Conservation (phyloP, 1,140 invertebrate genomes). For the Notospermus geniculatus region DNA sequence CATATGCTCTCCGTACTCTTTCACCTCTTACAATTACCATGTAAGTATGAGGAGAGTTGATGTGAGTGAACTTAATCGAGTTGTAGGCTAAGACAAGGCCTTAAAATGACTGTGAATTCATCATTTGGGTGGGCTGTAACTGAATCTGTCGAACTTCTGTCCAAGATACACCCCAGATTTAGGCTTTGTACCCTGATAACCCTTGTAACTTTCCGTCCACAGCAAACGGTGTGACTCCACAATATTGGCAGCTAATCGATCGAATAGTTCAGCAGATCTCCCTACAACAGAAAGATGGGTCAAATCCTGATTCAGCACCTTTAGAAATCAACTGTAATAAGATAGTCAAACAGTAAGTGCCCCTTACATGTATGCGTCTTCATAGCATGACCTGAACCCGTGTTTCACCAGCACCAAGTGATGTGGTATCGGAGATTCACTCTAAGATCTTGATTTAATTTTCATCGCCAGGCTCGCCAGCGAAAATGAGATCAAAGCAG, state of each 20-base stretch:
- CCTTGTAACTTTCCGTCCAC: no score
- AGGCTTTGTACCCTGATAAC: no score
- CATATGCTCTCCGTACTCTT: conserved; percentile 89
- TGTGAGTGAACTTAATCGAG: no score
- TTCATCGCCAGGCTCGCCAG: conserved; percentile 69
- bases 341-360: conserved; percentile 77
- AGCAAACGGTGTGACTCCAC: conserved; percentile 61
- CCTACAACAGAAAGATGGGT: conserved; percentile 73
- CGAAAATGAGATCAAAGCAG: conserved; percentile 87
- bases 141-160: no score
- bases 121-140: no score
- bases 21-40: conserved; percentile 85
- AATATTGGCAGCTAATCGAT: conserved; percentile 92
- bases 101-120: no score
- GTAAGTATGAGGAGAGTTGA: conserved; percentile 69
- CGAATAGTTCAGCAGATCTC: conserved; percentile 94
- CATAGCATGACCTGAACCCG: background rate
- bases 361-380: background rate
- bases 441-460: background rate
- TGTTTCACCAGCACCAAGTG: no score
- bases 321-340: conserved; percentile 89
- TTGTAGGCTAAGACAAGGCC: no score
- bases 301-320: conserved; percentile 80
- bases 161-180: no score
- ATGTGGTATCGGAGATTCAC: no score